Base-by-base conservation (phyloP, 2,113 vertebrate species). In the Amblyopsis rosae region DNA sequence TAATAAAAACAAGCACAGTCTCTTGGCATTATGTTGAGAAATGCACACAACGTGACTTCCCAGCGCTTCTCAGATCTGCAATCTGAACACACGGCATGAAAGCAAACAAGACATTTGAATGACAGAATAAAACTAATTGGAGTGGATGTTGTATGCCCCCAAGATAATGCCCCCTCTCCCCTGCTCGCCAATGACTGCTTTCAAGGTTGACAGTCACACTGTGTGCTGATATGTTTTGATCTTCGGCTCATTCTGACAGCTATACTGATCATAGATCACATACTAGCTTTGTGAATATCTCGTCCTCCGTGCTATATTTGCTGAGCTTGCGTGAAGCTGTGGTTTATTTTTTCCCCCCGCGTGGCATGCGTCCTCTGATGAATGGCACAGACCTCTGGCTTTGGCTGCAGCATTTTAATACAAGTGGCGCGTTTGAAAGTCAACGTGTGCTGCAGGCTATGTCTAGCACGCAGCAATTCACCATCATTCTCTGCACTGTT, bases 321-420 rank as follows among this genome's bases (percentile, higher is more conserved):
- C 26, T 26, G 26, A 26, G 26, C 26, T 26, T 41, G 35, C 4
- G 35, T 41, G 35, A 41, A 41, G 35, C 35, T 41, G 35, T 41
- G 26, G 26, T 26, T 26, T 26, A 26, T 26, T 26, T 26, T 41
- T 90, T 80, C 66, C 61, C 54, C 67, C 61, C 51, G 66, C 75
- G 83, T 81, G 73, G 70, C 74, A 68, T 26, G 65, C 63, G 10
- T 66, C 80, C 54, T 55, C 77, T 84, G 85, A 90, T 90, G 82
- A 91, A 89, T 87, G 83, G 82, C 69, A 51, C 32, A 70, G 75
- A 72, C 82, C 86, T 89, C 85, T 89, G 84, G 66, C 79, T 76
- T 72, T 51, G 15, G 57, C 33, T 56, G 79, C 76, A 50, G 60
- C 59, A 32, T 54, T 81, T 68, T 73, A 86, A 85, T 87, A 77